A percentile compares a stretch with the other conserved stretches of the same genome.
Evolutionary conservation across 2,113 vertebrate genomes (phyloP).

Genomic region (Ramphastos sulfuratus): DNA sequence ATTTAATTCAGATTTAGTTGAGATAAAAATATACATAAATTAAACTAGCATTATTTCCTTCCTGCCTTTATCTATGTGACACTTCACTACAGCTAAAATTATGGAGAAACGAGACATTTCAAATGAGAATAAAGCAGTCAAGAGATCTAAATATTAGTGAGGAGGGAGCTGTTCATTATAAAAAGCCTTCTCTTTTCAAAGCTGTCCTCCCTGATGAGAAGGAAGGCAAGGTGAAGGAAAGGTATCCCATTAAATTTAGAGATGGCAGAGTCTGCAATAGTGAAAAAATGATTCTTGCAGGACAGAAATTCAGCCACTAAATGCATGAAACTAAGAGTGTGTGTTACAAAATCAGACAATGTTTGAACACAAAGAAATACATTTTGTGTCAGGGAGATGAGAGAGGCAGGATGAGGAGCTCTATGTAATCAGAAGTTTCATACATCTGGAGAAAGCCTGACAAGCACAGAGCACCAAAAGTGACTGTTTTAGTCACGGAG

Average conservation of each 20-base stretch:
- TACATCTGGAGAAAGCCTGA: slow-evolving; percentile 8
- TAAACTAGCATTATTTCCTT: slow-evolving; percentile 26
- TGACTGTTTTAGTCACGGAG: neutral
- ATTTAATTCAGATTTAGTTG: slow-evolving; percentile 44
- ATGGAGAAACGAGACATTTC: neutral
- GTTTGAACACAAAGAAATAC: neutral
- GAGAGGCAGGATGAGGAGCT: neutral
- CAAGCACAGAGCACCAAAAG: neutral
- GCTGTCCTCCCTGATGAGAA: neutral
- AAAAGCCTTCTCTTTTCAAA: neutral
- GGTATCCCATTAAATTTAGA: neutral
- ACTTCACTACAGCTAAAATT: slow-evolving; percentile 1
- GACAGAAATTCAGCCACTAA: neutral
- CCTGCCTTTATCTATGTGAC: slow-evolving; percentile 33
- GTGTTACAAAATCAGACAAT: neutral
- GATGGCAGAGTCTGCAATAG: neutral
- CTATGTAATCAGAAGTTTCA: neutral
- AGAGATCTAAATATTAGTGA: neutral
- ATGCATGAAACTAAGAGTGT: neutral
- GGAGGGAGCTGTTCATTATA: neutral
- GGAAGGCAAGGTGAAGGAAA: neutral
- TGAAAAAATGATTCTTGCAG: neutral
- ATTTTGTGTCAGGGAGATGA: neutral
- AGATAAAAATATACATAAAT: slow-evolving; percentile 47
- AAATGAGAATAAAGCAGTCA: neutral